These are phyloP conservation scores for Leuciscus idus DNA, from an alignment of 2,113 vertebrate species.

Conservation along the genomic window DNA sequence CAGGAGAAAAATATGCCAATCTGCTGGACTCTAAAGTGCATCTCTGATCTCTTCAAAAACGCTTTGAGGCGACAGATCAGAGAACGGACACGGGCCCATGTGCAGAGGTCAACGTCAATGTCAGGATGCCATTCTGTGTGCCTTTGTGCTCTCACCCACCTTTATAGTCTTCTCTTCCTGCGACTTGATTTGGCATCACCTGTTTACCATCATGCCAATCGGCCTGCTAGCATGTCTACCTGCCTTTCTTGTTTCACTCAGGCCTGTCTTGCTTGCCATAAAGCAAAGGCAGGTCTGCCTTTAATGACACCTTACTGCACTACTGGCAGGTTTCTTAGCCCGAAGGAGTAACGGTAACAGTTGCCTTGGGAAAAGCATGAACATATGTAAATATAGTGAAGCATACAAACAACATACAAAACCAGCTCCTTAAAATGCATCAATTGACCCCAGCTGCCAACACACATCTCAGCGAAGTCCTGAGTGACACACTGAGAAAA, in stretches of 20 bases:
- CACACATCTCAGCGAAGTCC: not conserved
- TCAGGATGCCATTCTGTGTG: slow-evolving; percentile 63
- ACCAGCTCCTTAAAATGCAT: not conserved
- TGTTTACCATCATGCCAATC: slow-evolving; percentile 52
- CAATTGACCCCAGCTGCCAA: slow-evolving; percentile 10
- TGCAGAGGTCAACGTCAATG: slow-evolving; percentile 61
- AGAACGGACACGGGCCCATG: slow-evolving; percentile 61
- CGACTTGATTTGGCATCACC: slow-evolving; percentile 54
- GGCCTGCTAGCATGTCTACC: slow-evolving; percentile 3
- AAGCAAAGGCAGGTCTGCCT: slow-evolving; percentile 42
- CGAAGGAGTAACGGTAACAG: not conserved
- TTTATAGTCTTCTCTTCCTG: slow-evolving; percentile 62
- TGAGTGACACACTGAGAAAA: slow-evolving; percentile 11
- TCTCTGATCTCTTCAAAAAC: slow-evolving; percentile 59
- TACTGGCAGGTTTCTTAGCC: slow-evolving; percentile 50
- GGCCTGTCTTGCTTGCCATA: not conserved
- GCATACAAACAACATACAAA: not conserved
- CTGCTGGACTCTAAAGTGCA: slow-evolving; percentile 44
- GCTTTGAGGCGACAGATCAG: slow-evolving; percentile 58
- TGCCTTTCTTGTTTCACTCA: not conserved
- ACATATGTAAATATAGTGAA: slow-evolving; percentile 10
- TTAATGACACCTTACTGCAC: slow-evolving; percentile 54
- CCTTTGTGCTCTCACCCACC: slow-evolving; percentile 61
- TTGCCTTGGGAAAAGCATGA: not conserved
- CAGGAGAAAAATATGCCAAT: slow-evolving; percentile 60